Evolutionary conservation across 2,888 invertebrate genomes (phyloP).

Genomic region (Platycheirus albimanus): DNA sequence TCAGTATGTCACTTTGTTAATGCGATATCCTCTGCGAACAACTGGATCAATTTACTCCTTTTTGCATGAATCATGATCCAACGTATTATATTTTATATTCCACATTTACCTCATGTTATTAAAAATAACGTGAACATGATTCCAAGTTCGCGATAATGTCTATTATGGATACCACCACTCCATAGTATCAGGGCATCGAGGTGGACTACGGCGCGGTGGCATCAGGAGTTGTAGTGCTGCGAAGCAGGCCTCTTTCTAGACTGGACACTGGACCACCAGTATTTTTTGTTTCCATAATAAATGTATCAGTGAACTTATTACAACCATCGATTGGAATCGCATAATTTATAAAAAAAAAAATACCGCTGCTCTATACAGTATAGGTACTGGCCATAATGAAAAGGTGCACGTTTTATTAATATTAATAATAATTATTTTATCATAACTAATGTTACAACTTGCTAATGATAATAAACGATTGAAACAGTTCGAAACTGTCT

Average conservation of each 20-base stretch:
- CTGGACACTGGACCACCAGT: constrained; percentile 7
- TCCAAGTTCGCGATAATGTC: constrained; percentile 7
- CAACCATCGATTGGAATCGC: constrained; percentile 35
- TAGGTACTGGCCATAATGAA: background rate
- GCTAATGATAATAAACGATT: constrained; percentile 56
- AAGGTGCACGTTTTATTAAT: constrained; percentile 62
- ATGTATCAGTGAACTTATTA: constrained; percentile 11
- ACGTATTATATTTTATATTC: constrained; percentile 9
- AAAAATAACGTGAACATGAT: constrained; percentile 25
- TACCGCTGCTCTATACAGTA: background rate
- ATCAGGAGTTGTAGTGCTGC: too few relatives aligned
- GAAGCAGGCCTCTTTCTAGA: background rate
- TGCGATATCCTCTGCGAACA: constrained; percentile 2
- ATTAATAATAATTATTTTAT: constrained; percentile 56
- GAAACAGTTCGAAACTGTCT: constrained; percentile 48
- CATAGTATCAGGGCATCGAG: background rate
- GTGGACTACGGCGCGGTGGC: background rate
- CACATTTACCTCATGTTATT: constrained; percentile 21
- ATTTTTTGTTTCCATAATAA: background rate
- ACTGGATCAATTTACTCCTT: constrained; percentile 17
- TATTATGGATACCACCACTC: background rate
- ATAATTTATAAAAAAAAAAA: constrained; percentile 43
- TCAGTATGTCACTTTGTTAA: constrained; percentile 30
- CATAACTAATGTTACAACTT: constrained; percentile 55
- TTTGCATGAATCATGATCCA: constrained; percentile 10